A percentile compares a stretch with the other conserved stretches of the same genome.
phyloP scores from a whole-genome alignment of 1,140 invertebrate species.

The Brachionus sp. region DNA sequence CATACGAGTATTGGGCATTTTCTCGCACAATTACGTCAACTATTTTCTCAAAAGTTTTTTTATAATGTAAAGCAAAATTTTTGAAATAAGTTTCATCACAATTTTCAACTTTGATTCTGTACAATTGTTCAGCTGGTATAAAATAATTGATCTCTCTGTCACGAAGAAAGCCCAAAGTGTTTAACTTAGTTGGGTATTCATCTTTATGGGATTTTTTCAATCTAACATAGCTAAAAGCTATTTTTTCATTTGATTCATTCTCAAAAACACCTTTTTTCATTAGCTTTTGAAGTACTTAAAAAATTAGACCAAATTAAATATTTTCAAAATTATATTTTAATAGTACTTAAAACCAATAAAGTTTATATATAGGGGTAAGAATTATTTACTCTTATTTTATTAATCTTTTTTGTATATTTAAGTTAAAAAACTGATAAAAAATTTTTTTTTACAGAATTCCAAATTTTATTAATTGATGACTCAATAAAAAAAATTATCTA shows the following conservation, averaged over 20 bases:
- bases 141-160: slow-evolving; percentile 20
- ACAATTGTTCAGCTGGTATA: slow-evolving; percentile 19
- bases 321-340: too few species aligned
- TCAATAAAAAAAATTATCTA: too few species aligned
- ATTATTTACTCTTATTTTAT: too few species aligned
- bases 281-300: slow-evolving; percentile 1
- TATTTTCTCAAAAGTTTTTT: slow-evolving; percentile 15
- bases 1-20: not conserved
- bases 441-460: too few species aligned
- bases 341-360: too few species aligned
- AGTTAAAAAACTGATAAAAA: too few species aligned
- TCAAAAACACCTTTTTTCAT: slow-evolving; percentile 1
- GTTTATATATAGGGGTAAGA: too few species aligned
- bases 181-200: not conserved
- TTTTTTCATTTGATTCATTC: not conserved
- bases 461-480: too few species aligned
- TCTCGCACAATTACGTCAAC: not conserved
- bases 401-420: too few species aligned
- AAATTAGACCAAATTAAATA: not conserved
- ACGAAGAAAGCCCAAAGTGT: slow-evolving; percentile 17
- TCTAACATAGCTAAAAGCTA: not conserved
- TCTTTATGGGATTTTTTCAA: not conserved
- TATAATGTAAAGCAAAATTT: slow-evolving; percentile 21
- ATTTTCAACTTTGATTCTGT: slow-evolving; percentile 4
- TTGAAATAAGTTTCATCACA: slow-evolving; percentile 6